A percentile compares a stretch with the other conserved stretches of the same genome.
Evolutionary conservation across 2,797 vertebrate genomes (phyloP).

Genomic region (Harpagifer antarcticus): DNA sequence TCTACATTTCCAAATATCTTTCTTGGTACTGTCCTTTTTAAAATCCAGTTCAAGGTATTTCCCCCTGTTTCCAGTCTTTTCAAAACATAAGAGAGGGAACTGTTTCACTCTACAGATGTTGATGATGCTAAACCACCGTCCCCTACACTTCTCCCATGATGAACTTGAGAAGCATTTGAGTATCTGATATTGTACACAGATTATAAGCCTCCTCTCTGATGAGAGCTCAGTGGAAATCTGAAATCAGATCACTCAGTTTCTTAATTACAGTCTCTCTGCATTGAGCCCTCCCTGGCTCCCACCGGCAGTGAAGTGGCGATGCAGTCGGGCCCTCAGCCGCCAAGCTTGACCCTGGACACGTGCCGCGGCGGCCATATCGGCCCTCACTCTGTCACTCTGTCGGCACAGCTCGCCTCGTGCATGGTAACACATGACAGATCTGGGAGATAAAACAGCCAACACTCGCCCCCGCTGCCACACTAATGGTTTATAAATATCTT

Average conservation of each 20-base stretch:
- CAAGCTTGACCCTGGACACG: conserved; percentile 29
- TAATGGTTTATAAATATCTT: conserved; percentile 84
- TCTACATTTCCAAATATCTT: background rate
- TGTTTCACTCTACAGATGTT: conserved; percentile 32
- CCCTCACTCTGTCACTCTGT: conserved; percentile 66
- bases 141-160: conserved; percentile 23
- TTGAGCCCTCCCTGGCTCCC: conserved; percentile 57
- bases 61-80: background rate
- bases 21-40: too few relatives aligned
- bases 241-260: conserved; percentile 80
- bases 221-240: conserved; percentile 70
- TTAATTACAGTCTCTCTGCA: conserved; percentile 76
- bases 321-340: conserved; percentile 8
- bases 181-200: conserved; percentile 58
- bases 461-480: conserved; percentile 66
- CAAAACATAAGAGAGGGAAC: background rate
- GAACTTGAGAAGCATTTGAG: conserved; percentile 45
- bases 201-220: conserved; percentile 68
- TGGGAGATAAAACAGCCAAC: conserved; percentile 75
- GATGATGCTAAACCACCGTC: conserved; percentile 1
- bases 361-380: conserved; percentile 38
- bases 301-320: conserved; percentile 47
- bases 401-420: conserved; percentile 56
- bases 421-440: conserved; percentile 74
- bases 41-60: background rate